Base-by-base conservation (phyloP, 2,888 invertebrate genomes). In the Chrysotoxum bicinctum region DNA sequence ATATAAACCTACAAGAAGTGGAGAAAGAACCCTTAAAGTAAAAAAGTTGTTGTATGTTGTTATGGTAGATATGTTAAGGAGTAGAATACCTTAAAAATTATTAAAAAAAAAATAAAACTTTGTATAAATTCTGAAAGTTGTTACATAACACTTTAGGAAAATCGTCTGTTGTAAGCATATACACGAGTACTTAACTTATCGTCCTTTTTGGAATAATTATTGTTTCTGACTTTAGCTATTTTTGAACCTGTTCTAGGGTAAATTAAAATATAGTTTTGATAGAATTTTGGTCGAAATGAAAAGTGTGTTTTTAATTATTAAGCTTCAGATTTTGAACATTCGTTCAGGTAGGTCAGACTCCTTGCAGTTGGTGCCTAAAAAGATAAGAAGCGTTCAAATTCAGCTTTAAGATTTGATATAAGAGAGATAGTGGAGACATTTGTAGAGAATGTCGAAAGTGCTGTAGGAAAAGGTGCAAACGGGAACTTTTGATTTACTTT, bases 1-100 rank as follows among this genome's bases (percentile, higher is more conserved):
- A 50, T n/a, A 35, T 19, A 19, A 45, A 45, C 58, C 19, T 21
- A 12, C 12, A 21, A 45, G 14, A 45, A 45, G 26, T 45, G 19
- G 14, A 45, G 64, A 21, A 72, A 62, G 48, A 73, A 73, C 82
- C 73, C 43, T 78, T 73, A 72, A 72, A 68, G 66, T 30, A 37
- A 50, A 32, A 26, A 45, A 16, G n/a, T n/a, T n/a, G n/a, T n/a
- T 35, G 12, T 35, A 56, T 52, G 26, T 35, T 16, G 56, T 5
- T 32, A 10, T 56, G 26, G 2, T 16, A 32, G n/a, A 32, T 19
- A 54, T 7, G 54, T n/a, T 32, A 14, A 19, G 43, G 43, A 43
- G 16, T n/a, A 50, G n/a, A n/a, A 9, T 21, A 14, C 21, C 21
- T 37, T 37, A 21, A 21, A 37, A 14, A n/a, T 19, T 1, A 50